Base-by-base conservation (phyloP, 1,140 invertebrate species). In the Hirudo medicinalis region DNA sequence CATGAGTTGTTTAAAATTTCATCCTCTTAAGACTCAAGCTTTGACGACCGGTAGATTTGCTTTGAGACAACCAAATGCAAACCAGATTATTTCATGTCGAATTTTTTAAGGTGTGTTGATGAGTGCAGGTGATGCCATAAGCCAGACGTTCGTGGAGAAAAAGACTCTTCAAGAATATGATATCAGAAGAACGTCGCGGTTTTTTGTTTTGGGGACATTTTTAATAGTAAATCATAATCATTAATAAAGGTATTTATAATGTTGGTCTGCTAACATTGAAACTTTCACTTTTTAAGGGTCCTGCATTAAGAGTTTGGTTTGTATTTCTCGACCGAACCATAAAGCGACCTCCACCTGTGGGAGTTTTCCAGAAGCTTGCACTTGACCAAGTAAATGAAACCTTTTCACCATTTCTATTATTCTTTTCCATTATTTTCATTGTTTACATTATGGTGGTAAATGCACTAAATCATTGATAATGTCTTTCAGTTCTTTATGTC, bases 81-180 rank as follows among this genome's bases (percentile, higher is more conserved):
- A 63, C 15, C 20, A 60, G 15, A 63, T 19, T 15, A 63, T 22
- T 32, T 63, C 57, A 63, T 63, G 43, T 49, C 43, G 8, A 63
- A 25, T 22, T 63, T 60, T 63, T 63, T 63, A 63, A 68, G 67
- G 67, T 68, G 27, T 43, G 22, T 43, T 68, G 27, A 68, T 68
- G 67, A 68, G 29, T 40, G 36, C 67, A 29, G 67, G 67, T 29
- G 67, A 68, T 68, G 67, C 40, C 25, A 68, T 43, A 32, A 32
- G 67, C 19, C 67, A 68, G 25, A 36, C 36, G n/a, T 22, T 68
- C 40, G 36, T 68, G 11, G 67, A 68, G 36, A 68, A 68, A 68
- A 27, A 40, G 36, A 32, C 67, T 40, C n/a, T 68, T n/a, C 22
- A 19, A 22, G 67, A 68, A 36, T 68, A 36, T 68, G 40, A 43